Conservation (phyloP, 1,140 invertebrate genomes). For the Panagrolaimus sp. region DNA sequence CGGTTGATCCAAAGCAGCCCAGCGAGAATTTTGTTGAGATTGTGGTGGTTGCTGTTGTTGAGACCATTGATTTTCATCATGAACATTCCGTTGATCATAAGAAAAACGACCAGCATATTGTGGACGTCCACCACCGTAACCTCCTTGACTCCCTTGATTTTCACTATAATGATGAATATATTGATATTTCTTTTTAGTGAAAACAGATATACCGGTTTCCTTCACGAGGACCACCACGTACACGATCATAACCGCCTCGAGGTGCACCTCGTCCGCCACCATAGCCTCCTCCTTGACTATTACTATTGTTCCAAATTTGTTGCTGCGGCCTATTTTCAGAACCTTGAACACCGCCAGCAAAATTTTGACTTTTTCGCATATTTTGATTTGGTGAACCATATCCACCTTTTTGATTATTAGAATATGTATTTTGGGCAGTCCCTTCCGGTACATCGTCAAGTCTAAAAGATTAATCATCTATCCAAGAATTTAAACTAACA, state of each 20-base stretch:
- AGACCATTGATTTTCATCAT: slow-evolving; percentile 48
- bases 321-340: slow-evolving; percentile 16
- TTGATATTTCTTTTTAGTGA: too few relatives aligned
- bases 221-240: slow-evolving; percentile 20
- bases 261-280: too few relatives aligned
- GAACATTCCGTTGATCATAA: slow-evolving; percentile 45
- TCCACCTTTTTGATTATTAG: slow-evolving; percentile 14
- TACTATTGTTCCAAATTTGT: not conserved
- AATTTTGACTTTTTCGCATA: slow-evolving; percentile 45
- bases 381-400: slow-evolving; percentile 16
- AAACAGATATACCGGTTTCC: slow-evolving; percentile 7
- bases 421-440: slow-evolving; percentile 3
- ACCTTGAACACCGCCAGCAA: slow-evolving; percentile 45
- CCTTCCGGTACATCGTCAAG: slow-evolving; percentile 32
- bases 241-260: slow-evolving; percentile 27
- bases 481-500: too few relatives aligned
- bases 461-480: too few relatives aligned
- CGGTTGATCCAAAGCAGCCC: slow-evolving; percentile 33
- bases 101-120: slow-evolving; percentile 46
- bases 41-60: slow-evolving; percentile 31
- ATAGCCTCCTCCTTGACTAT: not conserved
- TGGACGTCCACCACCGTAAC: slow-evolving; percentile 32
- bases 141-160: not conserved
- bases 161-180: too few relatives aligned
- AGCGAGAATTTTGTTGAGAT: slow-evolving; percentile 31